Base-by-base conservation (phyloP, 2,113 vertebrate species). In the Corythaixoides concolor region DNA sequence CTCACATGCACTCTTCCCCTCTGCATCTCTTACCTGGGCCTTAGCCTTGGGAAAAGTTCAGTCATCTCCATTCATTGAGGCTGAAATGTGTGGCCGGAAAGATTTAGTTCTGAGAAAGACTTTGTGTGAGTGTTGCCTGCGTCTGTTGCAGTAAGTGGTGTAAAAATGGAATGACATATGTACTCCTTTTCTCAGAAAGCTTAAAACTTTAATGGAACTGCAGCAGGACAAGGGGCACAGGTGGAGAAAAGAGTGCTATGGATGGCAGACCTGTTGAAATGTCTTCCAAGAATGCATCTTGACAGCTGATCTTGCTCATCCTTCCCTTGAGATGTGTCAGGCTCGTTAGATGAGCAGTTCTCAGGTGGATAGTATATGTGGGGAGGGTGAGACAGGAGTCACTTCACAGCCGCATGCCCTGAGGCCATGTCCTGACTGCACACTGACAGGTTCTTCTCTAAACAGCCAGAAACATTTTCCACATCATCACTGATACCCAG, bases 281-380 rank as follows among this genome's bases (percentile, higher is more conserved):
- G 27, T 43, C 74, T 90, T 75, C 21, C 62, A 72, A 43, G 47
- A 82, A 91, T 47, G 45, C 4, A 33, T 85, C 84, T 85, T 82
- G 92, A 64, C 94, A 95, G 78, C 49, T 88, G 74, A 91, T 95
- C 92, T 93, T 94, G 78, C 62, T 91, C 82, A 68, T 76, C 49
- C 43, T 90, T 88, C 62, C 69, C 60, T 24, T 56, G 69, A 85
- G 90, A 82, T 32, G 35, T 45, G 66, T 87, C 2, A 0, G 35
- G 56, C 12, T 82, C 26, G 13, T 64, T 83, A 78, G 52, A 79
- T 85, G 69, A 88, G 66, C 43, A 30, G 37, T 67, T 89, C 81
- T 97, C 74, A 60, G 70, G 70, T 88, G 70, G 82, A 35, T 18
- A 30, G 47, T 60, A 6, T 32, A 53, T 43, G 60, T 85, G 62